Conservation (phyloP, 2,888 invertebrate genomes). For the Suillia variegata region DNA sequence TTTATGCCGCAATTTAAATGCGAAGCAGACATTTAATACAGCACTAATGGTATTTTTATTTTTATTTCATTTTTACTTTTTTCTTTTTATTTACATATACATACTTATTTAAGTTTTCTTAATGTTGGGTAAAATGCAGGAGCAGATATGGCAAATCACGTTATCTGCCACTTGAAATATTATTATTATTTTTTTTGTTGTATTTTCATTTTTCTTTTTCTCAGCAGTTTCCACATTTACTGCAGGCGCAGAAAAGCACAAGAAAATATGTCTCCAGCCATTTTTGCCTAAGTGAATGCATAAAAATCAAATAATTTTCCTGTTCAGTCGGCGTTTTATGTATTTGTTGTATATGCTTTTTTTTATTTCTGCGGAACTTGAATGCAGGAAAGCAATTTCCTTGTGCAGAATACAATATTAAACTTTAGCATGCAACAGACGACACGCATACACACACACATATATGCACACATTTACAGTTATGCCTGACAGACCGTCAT, state of each 20-base stretch:
- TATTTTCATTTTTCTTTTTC: slow-evolving; percentile 41
- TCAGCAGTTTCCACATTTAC: slow-evolving; percentile 8
- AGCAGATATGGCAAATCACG: slow-evolving; percentile 38
- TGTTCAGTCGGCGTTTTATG: slow-evolving; percentile 24
- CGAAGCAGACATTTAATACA: neutral
- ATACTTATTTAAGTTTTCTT: no score
- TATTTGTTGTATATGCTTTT: slow-evolving; percentile 1
- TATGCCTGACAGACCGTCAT: neutral
- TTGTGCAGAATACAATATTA: slow-evolving; percentile 8
- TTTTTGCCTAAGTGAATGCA: slow-evolving; percentile 48
- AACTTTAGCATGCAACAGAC: slow-evolving; percentile 14
- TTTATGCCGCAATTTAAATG: slow-evolving; percentile 34
- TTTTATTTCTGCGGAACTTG: slow-evolving; percentile 16
- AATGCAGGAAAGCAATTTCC: slow-evolving; percentile 14
- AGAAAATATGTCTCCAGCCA: slow-evolving; percentile 7
- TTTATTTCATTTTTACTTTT: neutral
- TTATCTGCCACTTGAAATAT: slow-evolving; percentile 48
- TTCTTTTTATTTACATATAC: no score
- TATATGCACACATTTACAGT: neutral
- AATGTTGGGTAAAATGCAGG: neutral
- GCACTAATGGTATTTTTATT: neutral
- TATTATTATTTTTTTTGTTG: slow-evolving; percentile 46
- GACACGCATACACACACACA: neutral
- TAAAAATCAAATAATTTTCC: slow-evolving; percentile 52
- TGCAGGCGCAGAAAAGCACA: neutral